A percentile compares a stretch with the other conserved stretches of the same genome.
phyloP scores from a whole-genome alignment of 2,797 vertebrate species.

The Tenualosa ilisha region DNA sequence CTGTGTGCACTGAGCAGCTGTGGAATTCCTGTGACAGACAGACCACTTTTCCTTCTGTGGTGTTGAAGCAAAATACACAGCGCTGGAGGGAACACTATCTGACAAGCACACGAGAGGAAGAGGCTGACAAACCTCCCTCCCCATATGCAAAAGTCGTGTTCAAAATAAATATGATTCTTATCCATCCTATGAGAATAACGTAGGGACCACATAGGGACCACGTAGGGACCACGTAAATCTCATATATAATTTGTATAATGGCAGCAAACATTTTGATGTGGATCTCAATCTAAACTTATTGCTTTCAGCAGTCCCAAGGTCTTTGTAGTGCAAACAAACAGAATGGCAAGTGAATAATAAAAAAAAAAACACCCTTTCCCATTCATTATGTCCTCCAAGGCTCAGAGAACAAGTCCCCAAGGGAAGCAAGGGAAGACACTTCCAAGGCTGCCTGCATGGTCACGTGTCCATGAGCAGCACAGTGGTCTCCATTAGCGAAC shows the following conservation, averaged over 20 bases:
- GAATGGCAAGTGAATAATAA: background rate
- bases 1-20: background rate
- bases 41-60: background rate
- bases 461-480: background rate
- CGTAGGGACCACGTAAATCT: no score
- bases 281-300: background rate
- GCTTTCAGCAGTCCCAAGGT: background rate
- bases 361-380: background rate
- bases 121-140: no score
- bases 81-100: background rate
- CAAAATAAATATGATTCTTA: no score
- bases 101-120: background rate
- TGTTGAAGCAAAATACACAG: background rate
- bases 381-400: background rate
- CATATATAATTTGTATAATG: no score
- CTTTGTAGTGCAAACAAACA: background rate
- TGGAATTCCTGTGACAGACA: background rate
- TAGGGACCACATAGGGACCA: no score
- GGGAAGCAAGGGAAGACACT: background rate
- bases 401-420: background rate
- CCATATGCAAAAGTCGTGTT: no score
- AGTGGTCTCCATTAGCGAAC: background rate
- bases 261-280: no score
- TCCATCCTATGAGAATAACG: no score
- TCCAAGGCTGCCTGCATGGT: background rate